These are phyloP conservation scores for Empidonax alnorum DNA, from an alignment of 2,113 vertebrate species.

Conservation along the genomic window DNA sequence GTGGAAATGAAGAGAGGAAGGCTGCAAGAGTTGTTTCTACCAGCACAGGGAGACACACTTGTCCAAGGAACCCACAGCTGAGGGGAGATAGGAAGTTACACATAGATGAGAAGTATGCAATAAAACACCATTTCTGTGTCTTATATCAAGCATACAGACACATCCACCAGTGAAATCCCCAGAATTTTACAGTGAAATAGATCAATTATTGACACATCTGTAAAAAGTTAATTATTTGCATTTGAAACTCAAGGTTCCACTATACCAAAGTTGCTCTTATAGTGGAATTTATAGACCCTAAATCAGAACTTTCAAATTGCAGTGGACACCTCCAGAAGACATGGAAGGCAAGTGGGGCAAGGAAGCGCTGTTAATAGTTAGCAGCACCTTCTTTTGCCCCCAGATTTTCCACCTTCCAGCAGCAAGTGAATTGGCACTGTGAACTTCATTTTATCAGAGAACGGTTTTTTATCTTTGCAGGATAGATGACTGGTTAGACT, in stretches of 20 bases:
- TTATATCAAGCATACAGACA: not conserved
- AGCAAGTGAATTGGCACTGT: not conserved
- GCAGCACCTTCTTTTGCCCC: not conserved
- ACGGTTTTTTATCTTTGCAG: constrained; percentile 24
- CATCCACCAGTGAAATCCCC: not conserved
- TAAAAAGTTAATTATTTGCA: not conserved
- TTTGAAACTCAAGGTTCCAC: not conserved
- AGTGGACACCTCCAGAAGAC: not conserved
- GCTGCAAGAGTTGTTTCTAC: not conserved
- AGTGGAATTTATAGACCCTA: not conserved
- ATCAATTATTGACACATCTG: not conserved
- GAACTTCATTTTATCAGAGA: not conserved
- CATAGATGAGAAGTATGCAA: not conserved
- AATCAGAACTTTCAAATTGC: not conserved
- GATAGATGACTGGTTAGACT: constrained; percentile 22
- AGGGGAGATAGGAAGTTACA: not conserved
- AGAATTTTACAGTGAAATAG: not conserved
- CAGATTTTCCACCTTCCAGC: not conserved
- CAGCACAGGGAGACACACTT: not conserved
- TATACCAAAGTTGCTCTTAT: not conserved
- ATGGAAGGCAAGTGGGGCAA: not conserved
- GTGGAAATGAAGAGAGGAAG: not conserved
- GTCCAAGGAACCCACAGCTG: not conserved
- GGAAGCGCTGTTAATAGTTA: not conserved
- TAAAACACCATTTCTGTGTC: not conserved